phyloP scores from a whole-genome alignment of 2,888 invertebrate species.

The Eristalis arbustorum region DNA sequence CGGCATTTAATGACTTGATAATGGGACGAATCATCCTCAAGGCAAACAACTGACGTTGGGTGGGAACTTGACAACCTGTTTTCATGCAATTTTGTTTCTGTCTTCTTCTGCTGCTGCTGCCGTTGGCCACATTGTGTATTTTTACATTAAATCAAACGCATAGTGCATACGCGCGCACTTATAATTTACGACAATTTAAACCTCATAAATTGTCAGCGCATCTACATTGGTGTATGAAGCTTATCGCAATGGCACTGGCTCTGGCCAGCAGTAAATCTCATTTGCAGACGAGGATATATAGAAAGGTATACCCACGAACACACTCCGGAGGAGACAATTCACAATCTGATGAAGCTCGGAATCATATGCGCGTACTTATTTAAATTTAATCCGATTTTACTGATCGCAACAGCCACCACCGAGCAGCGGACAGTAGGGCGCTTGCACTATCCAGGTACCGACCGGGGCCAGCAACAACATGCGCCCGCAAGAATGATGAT shows the following conservation, averaged over 20 bases:
- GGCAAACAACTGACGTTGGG: conserved; percentile 44
- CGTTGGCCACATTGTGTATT: conserved; percentile 5
- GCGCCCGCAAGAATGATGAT: conserved; percentile 59
- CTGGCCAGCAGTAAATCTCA: conserved; percentile 64
- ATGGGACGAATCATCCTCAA: conserved; percentile 58
- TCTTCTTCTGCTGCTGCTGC: not conserved
- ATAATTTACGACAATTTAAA: conserved; percentile 69
- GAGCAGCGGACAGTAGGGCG: conserved; percentile 58
- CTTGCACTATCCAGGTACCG: conserved; percentile 22
- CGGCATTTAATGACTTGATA: conserved; percentile 54
- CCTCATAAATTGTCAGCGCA: conserved; percentile 68
- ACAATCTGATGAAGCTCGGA: conserved; percentile 67
- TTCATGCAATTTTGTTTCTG: too few species aligned
- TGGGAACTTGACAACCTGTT: conserved; percentile 64
- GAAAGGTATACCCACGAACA: conserved; percentile 17
- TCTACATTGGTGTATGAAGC: conserved; percentile 50
- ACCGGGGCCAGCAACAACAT: conserved; percentile 33
- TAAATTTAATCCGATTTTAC: conserved; percentile 70
- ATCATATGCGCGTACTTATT: conserved; percentile 68
- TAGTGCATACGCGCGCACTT: conserved; percentile 23
- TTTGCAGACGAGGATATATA: conserved; percentile 11
- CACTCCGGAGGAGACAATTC: conserved; percentile 37
- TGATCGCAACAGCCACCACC: conserved; percentile 65
- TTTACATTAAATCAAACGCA: conserved; percentile 14
- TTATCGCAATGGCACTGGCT: conserved; percentile 64